Conservation (phyloP, 2,113 vertebrate species). For the Aegithalos caudatus region DNA sequence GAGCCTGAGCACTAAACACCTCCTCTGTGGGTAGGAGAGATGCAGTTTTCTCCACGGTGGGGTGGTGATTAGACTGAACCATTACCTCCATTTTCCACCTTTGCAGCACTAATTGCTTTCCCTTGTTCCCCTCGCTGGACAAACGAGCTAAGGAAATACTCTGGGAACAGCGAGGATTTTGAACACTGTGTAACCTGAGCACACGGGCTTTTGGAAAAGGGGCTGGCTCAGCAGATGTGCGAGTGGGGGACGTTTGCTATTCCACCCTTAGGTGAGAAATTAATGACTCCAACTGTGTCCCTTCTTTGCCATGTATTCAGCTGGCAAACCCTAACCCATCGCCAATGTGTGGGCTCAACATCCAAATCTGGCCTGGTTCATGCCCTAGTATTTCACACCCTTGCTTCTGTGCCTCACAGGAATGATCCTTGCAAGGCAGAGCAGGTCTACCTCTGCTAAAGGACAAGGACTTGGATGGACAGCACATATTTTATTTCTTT, state of each 20-base stretch:
- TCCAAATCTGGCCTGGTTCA: not conserved
- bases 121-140: slow-evolving; percentile 16
- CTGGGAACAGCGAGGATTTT: not conserved
- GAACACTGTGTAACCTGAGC: not conserved
- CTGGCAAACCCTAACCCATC: not conserved
- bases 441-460: not conserved
- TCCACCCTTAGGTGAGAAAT: not conserved
- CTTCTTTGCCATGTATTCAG: not conserved
- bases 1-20: slow-evolving; percentile 14
- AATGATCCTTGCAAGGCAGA: not conserved
- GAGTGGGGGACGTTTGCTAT: not conserved
- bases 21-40: not conserved
- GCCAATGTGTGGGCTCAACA: not conserved
- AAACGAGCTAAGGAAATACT: not conserved
- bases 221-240: not conserved
- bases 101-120: slow-evolving; percentile 60
- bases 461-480: not conserved
- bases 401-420: not conserved
- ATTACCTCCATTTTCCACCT: slow-evolving; percentile 67
- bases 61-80: not conserved
- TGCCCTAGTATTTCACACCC: not conserved
- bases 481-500: not conserved
- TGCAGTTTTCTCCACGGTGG: slow-evolving; percentile 22
- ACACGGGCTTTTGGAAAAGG: not conserved
- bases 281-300: not conserved